A percentile compares a stretch with the other conserved stretches of the same genome.
Conservation (phyloP, 2,113 vertebrate species). For the Micronycteris hirsuta region DNA sequence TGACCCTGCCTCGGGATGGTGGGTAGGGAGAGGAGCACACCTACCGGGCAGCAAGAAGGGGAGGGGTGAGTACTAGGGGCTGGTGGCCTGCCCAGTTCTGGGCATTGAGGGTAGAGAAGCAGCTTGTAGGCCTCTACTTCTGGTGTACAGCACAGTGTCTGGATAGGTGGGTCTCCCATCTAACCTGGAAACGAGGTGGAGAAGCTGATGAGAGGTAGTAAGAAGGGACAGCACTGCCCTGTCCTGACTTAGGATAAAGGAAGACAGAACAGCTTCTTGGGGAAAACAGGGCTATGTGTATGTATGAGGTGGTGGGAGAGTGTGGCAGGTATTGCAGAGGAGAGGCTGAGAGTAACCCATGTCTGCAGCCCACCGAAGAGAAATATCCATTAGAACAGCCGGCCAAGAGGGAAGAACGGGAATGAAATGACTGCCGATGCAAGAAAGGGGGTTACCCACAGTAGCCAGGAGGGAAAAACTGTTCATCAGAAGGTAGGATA, state of each 20-base stretch:
- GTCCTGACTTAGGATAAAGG: background rate
- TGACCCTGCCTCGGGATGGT: background rate
- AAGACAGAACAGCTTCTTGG: background rate
- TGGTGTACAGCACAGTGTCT: background rate
- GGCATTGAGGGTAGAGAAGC: background rate
- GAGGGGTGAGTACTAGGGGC: background rate
- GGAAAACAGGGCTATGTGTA: background rate
- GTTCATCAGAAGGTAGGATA: background rate
- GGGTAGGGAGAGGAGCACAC: background rate
- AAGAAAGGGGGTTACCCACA: background rate
- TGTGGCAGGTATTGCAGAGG: background rate
- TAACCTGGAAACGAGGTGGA: constrained; percentile 52
- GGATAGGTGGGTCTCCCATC: background rate
- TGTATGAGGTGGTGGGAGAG: background rate
- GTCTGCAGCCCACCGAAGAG: background rate
- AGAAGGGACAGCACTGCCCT: background rate
- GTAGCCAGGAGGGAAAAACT: background rate
- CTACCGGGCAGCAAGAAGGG: constrained; percentile 26
- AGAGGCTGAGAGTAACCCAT: background rate
- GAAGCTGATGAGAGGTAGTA: background rate
- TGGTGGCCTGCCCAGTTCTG: background rate
- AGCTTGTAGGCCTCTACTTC: background rate
- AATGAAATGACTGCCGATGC: background rate
- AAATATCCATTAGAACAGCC: background rate
- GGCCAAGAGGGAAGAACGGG: background rate